Base-by-base conservation (phyloP, 2,888 invertebrate genomes). In the Selenia dentaria region DNA sequence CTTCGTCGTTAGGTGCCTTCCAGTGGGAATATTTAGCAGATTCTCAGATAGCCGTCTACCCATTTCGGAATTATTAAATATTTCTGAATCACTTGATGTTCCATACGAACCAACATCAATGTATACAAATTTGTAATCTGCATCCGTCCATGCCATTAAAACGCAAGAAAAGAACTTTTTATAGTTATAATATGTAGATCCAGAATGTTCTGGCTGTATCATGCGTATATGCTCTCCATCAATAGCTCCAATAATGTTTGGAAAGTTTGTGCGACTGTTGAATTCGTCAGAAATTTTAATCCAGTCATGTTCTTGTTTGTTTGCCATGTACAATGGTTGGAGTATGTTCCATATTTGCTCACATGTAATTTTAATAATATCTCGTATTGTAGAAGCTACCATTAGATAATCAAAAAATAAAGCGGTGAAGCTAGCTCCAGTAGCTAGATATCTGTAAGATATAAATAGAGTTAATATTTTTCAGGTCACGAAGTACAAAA, bases 231-330 rank as follows among this genome's bases (percentile, higher is more conserved):
- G 64, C 39, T 67, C 68, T 10, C 64, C 64, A 54, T 70, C 66
- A 6, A 69, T 51, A 3, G 62, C 64, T 28, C 68, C 67, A 47
- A 69, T 55, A 11, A 63, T 54, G 50, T 76, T 71, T 41, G 70
- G 74, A 64, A 75, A 70, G 62, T 64, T 31, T 32, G 54, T 51
- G 45, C 48, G 38, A 41, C 34, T 34, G 34, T 60, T 57, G 48
- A 67, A 68, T 47, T 62, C 46, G 42, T 58, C 57, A 29, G 66
- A 52, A 50, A 65, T 67, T 49, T 59, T 45, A 46, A 59, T 47
- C 62, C 66, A 67, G 32, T 48, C 50, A 12, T 49, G 43, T 44
- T 63, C 54, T 39, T 22, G 6, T 22, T 22, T 22, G 22, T 6
- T 22, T 22, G 50, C 14, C 50, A 57, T 53, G 29, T 54, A 53